A percentile compares a stretch with the other conserved stretches of the same genome.
Conservation (phyloP, 2,797 vertebrate genomes). For the Chaunax sp. region DNA sequence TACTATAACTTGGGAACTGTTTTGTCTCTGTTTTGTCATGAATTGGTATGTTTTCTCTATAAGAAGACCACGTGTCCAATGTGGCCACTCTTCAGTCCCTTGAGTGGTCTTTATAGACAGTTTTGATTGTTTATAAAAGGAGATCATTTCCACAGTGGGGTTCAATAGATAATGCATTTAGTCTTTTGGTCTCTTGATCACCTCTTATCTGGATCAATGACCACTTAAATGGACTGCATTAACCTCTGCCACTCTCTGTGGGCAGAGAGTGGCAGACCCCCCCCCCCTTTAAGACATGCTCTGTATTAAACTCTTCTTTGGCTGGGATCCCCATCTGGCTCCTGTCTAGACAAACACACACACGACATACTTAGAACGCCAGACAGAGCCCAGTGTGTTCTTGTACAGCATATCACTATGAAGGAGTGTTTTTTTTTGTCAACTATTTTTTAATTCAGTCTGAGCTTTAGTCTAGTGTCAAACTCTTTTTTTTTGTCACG, state of each 20-base stretch:
- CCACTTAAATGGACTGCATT: slow-evolving; percentile 77
- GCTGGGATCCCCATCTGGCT: slow-evolving; percentile 70
- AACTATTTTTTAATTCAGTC: too few relatives aligned
- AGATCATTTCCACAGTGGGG: slow-evolving; percentile 10
- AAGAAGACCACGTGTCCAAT: too few relatives aligned
- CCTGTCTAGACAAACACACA: slow-evolving; percentile 49
- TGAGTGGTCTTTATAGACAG: too few relatives aligned
- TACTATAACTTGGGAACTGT: too few relatives aligned
- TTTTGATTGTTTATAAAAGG: too few relatives aligned
- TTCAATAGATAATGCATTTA: slow-evolving; percentile 45
- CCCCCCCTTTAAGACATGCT: slow-evolving; percentile 65
- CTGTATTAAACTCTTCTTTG: slow-evolving; percentile 75
- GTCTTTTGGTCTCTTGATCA: slow-evolving; percentile 50
- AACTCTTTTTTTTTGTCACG: too few relatives aligned
- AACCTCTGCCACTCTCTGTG: slow-evolving; percentile 70
- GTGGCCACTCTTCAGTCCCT: too few relatives aligned
- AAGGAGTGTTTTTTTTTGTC: not conserved
- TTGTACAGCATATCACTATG: slow-evolving; percentile 40
- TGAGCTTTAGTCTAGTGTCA: too few relatives aligned
- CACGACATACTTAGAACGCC: slow-evolving; percentile 26
- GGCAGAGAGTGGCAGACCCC: slow-evolving; percentile 58
- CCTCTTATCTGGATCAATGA: slow-evolving; percentile 67
- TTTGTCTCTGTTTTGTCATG: too few relatives aligned
- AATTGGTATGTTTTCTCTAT: too few relatives aligned
- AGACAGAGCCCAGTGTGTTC: slow-evolving; percentile 38